These are phyloP conservation scores for Dermolepida albohirtum DNA, from an alignment of 2,888 invertebrate species.

Conservation along the genomic window DNA sequence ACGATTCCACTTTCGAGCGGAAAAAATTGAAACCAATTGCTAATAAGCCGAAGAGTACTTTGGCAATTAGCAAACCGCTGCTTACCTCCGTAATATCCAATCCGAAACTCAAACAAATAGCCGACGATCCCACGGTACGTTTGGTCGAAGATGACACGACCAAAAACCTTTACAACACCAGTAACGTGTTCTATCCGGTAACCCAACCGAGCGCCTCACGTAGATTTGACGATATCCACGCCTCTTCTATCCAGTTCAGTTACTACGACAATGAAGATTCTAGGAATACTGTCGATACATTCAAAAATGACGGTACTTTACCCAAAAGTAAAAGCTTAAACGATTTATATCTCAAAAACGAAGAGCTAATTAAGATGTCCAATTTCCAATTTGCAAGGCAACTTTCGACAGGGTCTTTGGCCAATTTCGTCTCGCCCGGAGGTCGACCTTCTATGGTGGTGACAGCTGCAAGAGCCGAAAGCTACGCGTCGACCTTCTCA, in stretches of 20 bases:
- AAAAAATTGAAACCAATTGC: conserved; percentile 55
- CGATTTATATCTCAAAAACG: conserved; percentile 43
- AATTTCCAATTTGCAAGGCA: conserved; percentile 33
- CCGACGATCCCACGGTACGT: conserved; percentile 54
- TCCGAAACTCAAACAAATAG: conserved; percentile 57
- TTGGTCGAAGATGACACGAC: conserved; percentile 51
- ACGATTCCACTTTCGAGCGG: conserved; percentile 50
- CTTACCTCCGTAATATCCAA: conserved; percentile 59
- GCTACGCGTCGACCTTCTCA: conserved; percentile 20
- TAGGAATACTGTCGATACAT: conserved; percentile 3
- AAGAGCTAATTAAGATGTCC: conserved; percentile 30
- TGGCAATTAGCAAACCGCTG: conserved; percentile 61
- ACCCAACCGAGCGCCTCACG: not conserved
- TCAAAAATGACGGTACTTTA: conserved; percentile 39
- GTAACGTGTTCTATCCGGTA: conserved; percentile 34
- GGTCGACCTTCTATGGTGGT: conserved; percentile 3
- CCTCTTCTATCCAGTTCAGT: conserved; percentile 42
- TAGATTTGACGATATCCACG: conserved; percentile 44
- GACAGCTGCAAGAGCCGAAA: conserved; percentile 1
- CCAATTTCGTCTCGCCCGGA: conserved; percentile 34
- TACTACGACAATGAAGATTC: conserved; percentile 42
- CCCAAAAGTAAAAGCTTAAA: conserved; percentile 54
- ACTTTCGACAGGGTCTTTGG: conserved; percentile 28
- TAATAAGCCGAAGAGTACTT: conserved; percentile 57
- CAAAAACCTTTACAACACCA: conserved; percentile 19